These are phyloP conservation scores for Endotricha flammealis DNA, from an alignment of 2,888 invertebrate genomes.

Conservation along the genomic window DNA sequence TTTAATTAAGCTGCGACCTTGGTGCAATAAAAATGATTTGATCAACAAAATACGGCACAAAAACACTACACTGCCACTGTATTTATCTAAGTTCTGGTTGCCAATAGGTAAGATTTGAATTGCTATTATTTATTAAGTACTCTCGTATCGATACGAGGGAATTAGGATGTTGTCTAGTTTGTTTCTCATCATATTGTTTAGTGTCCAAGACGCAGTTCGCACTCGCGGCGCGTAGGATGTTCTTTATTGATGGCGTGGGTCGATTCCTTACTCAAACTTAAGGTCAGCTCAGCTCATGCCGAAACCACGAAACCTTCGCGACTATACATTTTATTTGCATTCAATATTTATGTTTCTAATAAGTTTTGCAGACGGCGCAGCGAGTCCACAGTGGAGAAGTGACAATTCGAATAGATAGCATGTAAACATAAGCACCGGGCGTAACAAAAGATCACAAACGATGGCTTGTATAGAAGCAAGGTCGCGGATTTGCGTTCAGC, in stretches of 20 bases:
- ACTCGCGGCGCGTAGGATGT: conserved; percentile 62
- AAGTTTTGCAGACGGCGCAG: conserved; percentile 33
- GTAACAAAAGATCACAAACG: conserved; percentile 46
- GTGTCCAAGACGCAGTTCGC: conserved; percentile 39
- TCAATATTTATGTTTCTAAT: conserved; percentile 40
- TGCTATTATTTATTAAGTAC: too few relatives aligned
- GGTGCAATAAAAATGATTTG: conserved; percentile 35
- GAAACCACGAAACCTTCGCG: conserved; percentile 38
- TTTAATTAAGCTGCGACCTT: conserved; percentile 38
- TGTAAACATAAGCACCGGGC: conserved; percentile 67
- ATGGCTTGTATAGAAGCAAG: conserved; percentile 43
- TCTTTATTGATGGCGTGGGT: conserved; percentile 66
- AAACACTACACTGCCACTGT: conserved; percentile 4
- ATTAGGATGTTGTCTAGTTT: conserved; percentile 39
- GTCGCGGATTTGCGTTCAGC: conserved; percentile 41
- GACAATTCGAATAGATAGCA: conserved; percentile 34
- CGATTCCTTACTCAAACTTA: conserved; percentile 54
- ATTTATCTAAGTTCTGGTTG: too few relatives aligned
- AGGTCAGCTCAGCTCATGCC: conserved; percentile 55
- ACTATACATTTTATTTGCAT: conserved; percentile 31
- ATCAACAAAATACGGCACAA: conserved; percentile 13
- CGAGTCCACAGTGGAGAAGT: conserved; percentile 28
- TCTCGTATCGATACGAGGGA: conserved; percentile 25
- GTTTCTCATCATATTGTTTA: conserved; percentile 42
- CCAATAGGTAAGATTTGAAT: too few relatives aligned